A percentile compares a stretch with the other conserved stretches of the same genome.
phyloP scores from a whole-genome alignment of 2,113 vertebrate species.

The Athene noctua region DNA sequence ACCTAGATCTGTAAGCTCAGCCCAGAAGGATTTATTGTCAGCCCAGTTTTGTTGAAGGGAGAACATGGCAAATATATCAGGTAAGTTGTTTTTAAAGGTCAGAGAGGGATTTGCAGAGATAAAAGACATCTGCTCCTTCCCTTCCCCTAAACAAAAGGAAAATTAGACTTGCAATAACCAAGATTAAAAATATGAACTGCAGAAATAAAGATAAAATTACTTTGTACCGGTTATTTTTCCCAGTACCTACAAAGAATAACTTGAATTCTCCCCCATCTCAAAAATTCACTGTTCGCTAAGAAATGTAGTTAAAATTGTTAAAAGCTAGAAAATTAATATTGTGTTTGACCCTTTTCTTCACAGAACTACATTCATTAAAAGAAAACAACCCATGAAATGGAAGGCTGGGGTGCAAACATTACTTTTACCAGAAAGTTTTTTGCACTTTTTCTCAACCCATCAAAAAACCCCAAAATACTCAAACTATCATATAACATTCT shows the following conservation, averaged over 20 bases:
- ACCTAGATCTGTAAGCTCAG: neutral
- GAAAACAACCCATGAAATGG: neutral
- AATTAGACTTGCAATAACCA: neutral
- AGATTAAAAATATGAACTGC: neutral
- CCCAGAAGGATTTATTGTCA: neutral
- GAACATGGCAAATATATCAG: neutral
- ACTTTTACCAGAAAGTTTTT: neutral
- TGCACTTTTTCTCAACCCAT: neutral
- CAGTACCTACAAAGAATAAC: neutral
- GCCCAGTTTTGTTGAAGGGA: neutral
- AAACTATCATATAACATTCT: neutral
- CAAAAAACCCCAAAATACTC: neutral
- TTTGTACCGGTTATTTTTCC: neutral
- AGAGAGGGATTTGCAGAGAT: neutral
- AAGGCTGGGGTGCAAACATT: neutral
- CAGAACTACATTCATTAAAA: neutral
- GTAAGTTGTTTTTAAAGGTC: neutral
- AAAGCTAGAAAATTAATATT: neutral
- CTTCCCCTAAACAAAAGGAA: neutral
- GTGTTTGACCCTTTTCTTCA: neutral
- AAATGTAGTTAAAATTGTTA: neutral
- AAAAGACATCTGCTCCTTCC: neutral
- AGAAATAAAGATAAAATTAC: neutral
- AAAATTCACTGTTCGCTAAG: neutral
- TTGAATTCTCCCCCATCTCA: neutral